Evolutionary conservation across 2,113 vertebrate species (phyloP), one percentile per base, ranked within the genome.

Genomic region (Equus przewalskii): DNA sequence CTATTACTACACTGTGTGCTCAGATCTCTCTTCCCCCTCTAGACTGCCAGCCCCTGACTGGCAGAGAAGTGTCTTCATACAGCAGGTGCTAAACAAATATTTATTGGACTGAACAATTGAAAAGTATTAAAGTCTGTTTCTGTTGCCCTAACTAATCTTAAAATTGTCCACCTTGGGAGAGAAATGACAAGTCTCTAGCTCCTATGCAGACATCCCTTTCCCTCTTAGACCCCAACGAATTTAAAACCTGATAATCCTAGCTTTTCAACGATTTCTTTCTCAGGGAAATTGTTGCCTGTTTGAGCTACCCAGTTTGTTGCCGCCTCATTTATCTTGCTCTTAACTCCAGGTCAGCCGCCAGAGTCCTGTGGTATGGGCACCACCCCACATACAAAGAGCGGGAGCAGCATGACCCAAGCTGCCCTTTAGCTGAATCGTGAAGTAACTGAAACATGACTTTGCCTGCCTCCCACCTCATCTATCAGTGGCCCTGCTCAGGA

Each of bases 261-360:
- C 62, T 94, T 82, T 80, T 62, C 73, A 75, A 56, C 75, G 12
- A 69, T 69, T 76, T 92, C 6, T 75, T 94, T 26, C 30, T 64
- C 60, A 24, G 46, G 28, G 44, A 85, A 89, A 80, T 18, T 22
- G 6, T 22, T 84, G 14, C 19, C 44, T 69, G 49, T 28, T 70
- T 78, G 49, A 64, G 81, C 10, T 72, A n/a, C 54, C 54, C 14
- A 65, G 21, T 33, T 60, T 69, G 33, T 51, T 49, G 19, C 19
- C 65, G 65, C 28, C 51, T 67, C 69, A 60, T 79, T 62, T 60
- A 3, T 62, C 41, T 79, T 69, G 11, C 36, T 72, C 69, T 56
- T 83, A 41, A 56, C 28, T 88, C 46, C 51, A 49, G 15, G 1
- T 36, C 2, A 11, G 49, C 22, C 33, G 49, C 11, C 76, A 76